Evolutionary conservation across 2,888 invertebrate species (phyloP).

Genomic region (Himalopsyche japonica): DNA sequence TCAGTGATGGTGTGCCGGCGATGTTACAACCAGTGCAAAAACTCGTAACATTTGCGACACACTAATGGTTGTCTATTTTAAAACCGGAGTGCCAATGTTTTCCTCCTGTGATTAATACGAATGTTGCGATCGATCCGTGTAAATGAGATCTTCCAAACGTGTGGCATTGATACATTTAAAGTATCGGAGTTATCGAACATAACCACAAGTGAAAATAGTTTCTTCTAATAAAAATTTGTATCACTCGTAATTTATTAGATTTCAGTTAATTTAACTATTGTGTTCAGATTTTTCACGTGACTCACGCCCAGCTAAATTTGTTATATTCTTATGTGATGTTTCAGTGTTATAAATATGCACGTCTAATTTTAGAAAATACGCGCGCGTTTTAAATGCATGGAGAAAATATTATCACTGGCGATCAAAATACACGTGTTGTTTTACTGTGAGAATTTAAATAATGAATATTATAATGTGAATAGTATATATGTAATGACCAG

Average conservation of each 20-base stretch:
- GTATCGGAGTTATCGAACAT: background rate
- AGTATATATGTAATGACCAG: background rate
- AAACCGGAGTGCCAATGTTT: background rate
- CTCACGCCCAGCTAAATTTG: background rate
- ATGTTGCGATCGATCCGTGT: background rate
- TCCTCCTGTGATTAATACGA: background rate
- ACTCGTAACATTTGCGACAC: background rate
- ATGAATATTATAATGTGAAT: background rate
- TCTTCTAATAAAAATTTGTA: background rate
- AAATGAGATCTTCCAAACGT: background rate
- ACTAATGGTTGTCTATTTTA: background rate
- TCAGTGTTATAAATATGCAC: conserved; percentile 29
- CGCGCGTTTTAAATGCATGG: background rate
- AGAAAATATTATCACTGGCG: background rate
- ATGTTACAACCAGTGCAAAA: background rate
- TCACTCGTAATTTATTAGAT: background rate
- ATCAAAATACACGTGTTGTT: background rate
- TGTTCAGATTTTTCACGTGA: background rate
- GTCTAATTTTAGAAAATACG: background rate
- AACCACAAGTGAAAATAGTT: background rate
- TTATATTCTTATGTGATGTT: conserved; percentile 4
- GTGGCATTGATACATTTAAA: background rate
- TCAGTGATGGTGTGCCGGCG: conserved; percentile 2
- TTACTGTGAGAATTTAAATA: background rate
- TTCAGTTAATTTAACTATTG: background rate